Conservation (phyloP, 2,113 vertebrate genomes). For the Sceloporus tristichus region DNA sequence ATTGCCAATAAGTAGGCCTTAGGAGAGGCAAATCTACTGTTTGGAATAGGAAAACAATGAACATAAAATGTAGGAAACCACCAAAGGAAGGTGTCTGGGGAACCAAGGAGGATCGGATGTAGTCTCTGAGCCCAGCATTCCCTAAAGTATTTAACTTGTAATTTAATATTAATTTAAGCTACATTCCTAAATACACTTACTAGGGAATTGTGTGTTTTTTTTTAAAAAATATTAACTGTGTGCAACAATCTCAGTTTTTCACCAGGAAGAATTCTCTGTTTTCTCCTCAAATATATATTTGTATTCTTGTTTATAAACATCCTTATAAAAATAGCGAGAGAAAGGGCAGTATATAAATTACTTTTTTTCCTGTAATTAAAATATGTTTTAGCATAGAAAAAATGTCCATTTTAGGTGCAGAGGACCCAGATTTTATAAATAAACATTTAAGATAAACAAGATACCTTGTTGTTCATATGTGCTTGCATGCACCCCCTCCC, state of each 20-base stretch:
- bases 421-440: conserved; percentile 68
- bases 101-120: too few relatives aligned
- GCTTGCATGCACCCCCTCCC: not conserved
- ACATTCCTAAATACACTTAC: too few relatives aligned
- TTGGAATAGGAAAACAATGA: too few relatives aligned
- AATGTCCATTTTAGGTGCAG: conserved; percentile 70
- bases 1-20: too few relatives aligned
- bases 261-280: not conserved
- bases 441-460: conserved; percentile 69
- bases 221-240: not conserved
- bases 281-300: not conserved
- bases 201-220: not conserved
- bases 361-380: conserved; percentile 49
- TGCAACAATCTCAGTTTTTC: rapidly evolving
- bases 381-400: conserved; percentile 54
- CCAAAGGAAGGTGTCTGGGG: too few relatives aligned
- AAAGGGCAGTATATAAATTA: conserved; percentile 47
- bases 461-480: conserved; percentile 49
- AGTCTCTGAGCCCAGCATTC: too few relatives aligned
- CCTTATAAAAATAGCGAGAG: conserved; percentile 34
- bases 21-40: too few relatives aligned
- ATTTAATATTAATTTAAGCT: too few relatives aligned
- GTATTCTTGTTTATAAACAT: conserved; percentile 16
- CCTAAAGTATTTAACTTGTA: too few relatives aligned
- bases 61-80: too few relatives aligned